Percentiles rank a stretch among this genome's conserved stretches.
phyloP scores from a whole-genome alignment of 2,888 invertebrate species.

The Hanleya hanleyi region DNA sequence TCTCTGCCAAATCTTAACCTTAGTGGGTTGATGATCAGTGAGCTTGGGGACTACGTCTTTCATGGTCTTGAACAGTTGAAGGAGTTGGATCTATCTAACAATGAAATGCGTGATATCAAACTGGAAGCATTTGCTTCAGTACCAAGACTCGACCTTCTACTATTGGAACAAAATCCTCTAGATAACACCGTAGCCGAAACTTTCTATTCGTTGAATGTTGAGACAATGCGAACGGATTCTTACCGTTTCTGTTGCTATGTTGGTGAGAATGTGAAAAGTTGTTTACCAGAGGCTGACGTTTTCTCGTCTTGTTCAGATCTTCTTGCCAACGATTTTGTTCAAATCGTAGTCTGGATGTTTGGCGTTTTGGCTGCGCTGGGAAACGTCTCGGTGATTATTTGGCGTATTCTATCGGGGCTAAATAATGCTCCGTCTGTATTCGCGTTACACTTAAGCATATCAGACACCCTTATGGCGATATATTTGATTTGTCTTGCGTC shows the following conservation, averaged over 20 bases:
- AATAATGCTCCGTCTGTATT: conserved; percentile 74
- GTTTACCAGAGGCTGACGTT: conserved; percentile 45
- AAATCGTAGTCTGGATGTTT: conserved; percentile 79
- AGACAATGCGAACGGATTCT: not conserved
- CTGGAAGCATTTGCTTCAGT: conserved; percentile 12
- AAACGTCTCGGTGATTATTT: conserved; percentile 75
- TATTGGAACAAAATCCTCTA: not conserved
- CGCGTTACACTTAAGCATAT: conserved; percentile 79
- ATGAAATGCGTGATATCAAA: conserved; percentile 28
- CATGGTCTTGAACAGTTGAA: conserved; percentile 2
- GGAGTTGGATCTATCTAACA: conserved; percentile 28
- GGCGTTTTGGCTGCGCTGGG: conserved; percentile 78
- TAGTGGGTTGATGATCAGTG: not conserved
- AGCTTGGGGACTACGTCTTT: not conserved
- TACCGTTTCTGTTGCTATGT: conserved; percentile 1
- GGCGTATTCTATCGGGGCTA: conserved; percentile 32
- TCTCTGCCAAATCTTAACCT: not conserved
- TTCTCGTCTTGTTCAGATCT: conserved; percentile 48
- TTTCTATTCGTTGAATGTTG: not conserved
- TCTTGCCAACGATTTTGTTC: conserved; percentile 42
- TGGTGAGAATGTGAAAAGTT: conserved; percentile 18
- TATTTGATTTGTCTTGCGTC: conserved; percentile 79
- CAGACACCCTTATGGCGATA: conserved; percentile 80
- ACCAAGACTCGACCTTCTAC: conserved; percentile 8
- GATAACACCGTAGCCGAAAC: not conserved